phyloP scores from a whole-genome alignment of 1,140 invertebrate species.

The Pomacea maculata region DNA sequence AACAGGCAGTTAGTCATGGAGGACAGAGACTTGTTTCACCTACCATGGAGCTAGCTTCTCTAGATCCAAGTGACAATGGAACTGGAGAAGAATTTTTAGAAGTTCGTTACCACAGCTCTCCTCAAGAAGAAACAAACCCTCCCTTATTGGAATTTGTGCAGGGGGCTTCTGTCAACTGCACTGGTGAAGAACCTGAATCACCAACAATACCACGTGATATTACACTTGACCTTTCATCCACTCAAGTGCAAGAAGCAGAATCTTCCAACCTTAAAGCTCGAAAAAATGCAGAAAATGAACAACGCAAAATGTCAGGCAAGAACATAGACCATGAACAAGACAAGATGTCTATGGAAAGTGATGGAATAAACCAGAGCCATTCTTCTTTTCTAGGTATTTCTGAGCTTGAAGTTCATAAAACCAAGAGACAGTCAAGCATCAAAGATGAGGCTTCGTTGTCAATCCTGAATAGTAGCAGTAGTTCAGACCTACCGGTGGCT shows the following conservation, averaged over 20 bases:
- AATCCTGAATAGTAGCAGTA: too few species aligned
- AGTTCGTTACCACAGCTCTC: conserved; percentile 43
- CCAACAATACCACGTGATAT: conserved; percentile 45
- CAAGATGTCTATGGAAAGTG: background rate
- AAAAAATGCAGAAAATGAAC: conserved; percentile 21
- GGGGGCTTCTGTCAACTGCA: conserved; percentile 12
- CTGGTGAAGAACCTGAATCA: conserved; percentile 41
- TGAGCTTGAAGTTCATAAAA: conserved; percentile 4
- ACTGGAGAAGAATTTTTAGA: conserved; percentile 55
- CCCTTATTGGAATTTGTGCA: conserved; percentile 21
- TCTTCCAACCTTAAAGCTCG: conserved; percentile 1
- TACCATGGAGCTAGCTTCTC: conserved; percentile 40
- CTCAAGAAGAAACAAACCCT: background rate
- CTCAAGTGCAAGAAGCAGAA: background rate
- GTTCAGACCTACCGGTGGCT: too few species aligned
- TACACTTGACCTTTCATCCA: background rate
- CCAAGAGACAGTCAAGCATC: background rate
- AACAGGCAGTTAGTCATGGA: conserved; percentile 81
- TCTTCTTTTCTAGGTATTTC: background rate
- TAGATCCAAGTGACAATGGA: conserved; percentile 34
- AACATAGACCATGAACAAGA: conserved; percentile 15
- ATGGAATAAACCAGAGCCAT: background rate
- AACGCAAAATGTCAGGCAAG: conserved; percentile 3
- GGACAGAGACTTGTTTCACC: conserved; percentile 48
- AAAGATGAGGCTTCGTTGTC: too few species aligned